These are phyloP conservation scores for Trichopria drosophilae DNA, from an alignment of 2,888 invertebrate genomes.

Conservation along the genomic window DNA sequence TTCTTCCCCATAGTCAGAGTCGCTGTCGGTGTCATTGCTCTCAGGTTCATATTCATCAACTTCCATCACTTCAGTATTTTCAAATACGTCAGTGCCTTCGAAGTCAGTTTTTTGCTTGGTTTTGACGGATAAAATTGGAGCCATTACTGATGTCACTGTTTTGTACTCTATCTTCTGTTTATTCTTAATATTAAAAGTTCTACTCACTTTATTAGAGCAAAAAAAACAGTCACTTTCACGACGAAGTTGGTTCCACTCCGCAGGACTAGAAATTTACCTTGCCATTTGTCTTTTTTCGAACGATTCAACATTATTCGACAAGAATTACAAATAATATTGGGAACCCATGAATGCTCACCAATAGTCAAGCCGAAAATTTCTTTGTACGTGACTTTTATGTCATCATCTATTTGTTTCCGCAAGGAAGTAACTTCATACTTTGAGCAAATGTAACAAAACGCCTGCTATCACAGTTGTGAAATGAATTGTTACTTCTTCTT, in stretches of 20 bases:
- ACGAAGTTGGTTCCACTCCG: not conserved
- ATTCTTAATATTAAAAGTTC: slow-evolving; percentile 1
- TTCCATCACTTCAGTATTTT: slow-evolving; percentile 6
- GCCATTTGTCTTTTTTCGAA: slow-evolving; percentile 13
- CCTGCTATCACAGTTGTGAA: not conserved
- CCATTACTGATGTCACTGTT: no score
- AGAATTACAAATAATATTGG: no score
- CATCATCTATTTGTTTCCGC: not conserved
- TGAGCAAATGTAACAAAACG: no score
- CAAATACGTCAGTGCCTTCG: not conserved
- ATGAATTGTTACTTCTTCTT: no score
- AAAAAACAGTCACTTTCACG: slow-evolving; percentile 7
- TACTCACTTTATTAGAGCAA: slow-evolving; percentile 8
- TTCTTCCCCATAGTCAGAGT: not conserved
- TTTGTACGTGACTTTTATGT: slow-evolving; percentile 3
- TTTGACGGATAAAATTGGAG: slow-evolving; percentile 1
- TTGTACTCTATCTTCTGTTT: slow-evolving; percentile 1
- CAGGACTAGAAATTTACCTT: slow-evolving; percentile 6
- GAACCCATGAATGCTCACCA: slow-evolving; percentile 3
- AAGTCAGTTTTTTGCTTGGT: not conserved
- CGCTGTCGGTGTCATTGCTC: not conserved
- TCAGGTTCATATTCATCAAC: no score
- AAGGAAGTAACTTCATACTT: not conserved
- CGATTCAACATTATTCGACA: slow-evolving; percentile 7
- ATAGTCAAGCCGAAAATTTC: slow-evolving; percentile 11